Base-by-base conservation (phyloP, 2,888 invertebrate species). In the Drosophila lacicola region DNA sequence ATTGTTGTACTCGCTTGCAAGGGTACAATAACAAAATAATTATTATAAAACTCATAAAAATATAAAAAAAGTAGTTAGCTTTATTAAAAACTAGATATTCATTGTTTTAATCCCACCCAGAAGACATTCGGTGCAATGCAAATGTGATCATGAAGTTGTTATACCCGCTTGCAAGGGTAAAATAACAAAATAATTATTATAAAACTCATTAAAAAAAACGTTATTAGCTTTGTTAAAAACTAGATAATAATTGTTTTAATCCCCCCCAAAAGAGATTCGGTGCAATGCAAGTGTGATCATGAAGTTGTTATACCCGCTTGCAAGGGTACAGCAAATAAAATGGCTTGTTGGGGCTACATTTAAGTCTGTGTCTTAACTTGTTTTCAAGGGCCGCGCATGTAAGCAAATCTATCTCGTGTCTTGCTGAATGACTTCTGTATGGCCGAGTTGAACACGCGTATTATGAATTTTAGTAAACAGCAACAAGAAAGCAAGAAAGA, bases 371-470 rank as follows among this genome's bases (percentile, higher is more conserved):
- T 11, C 69, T 64, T 42, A 68, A 68, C 75, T 79, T 49, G 76
- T 65, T 76, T 76, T 79, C 79, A 76, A 76, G 75, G 75, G 76
- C 75, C 69, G 44, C 58, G 14, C 47, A 61, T 74, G 64, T 58
- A 50, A 68, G 64, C 50, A 58, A 78, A 60, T 62, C 47, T 50
- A 63, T 61, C 51, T 63, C 44, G 60, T 55, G 37, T 44, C 33
- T 53, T 50, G 66, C 36, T 57, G 56, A 53, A 14, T 53, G 47
- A 49, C 49, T 63, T 34, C 61, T 53, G 46, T 53, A 25, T 49
- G 49, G 53, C 19, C 39, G 67, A 67, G 69, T 58, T 78, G 57
- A 69, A 75, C 79, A 75, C 79, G 76, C 64, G 69, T 74, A 69
- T 79, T 79, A 76, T 76, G 76, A 76, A 76, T 74, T 49, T 74